phyloP scores from a whole-genome alignment of 2,888 invertebrate genomes.

The Lepeophtheirus nordmannii region DNA sequence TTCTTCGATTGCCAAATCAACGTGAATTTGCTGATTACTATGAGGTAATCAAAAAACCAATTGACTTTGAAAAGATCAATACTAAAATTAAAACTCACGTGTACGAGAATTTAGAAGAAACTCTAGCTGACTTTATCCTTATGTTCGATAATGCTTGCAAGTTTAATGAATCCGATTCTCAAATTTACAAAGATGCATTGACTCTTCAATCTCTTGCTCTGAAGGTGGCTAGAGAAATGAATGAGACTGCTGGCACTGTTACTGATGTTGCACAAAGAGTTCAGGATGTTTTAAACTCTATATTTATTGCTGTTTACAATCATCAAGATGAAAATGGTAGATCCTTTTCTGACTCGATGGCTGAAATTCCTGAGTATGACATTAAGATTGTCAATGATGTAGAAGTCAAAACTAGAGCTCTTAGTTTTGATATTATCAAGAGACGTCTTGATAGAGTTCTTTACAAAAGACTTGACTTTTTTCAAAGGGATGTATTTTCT shows the following conservation, averaged over 20 bases:
- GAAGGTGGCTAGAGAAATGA: slow-evolving; percentile 70
- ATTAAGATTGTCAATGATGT: not conserved
- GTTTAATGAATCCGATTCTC: slow-evolving; percentile 92
- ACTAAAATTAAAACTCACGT: slow-evolving; percentile 58
- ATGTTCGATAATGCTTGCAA: slow-evolving; percentile 96
- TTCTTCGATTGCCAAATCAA: slow-evolving; percentile 65
- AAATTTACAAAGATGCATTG: slow-evolving; percentile 63
- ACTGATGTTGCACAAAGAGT: slow-evolving; percentile 78
- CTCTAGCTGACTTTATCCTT: slow-evolving; percentile 70
- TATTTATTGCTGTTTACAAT: slow-evolving; percentile 86
- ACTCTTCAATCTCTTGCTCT: slow-evolving; percentile 63
- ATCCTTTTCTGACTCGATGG: slow-evolving; percentile 88
- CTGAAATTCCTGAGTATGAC: slow-evolving; percentile 77
- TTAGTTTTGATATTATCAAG: slow-evolving; percentile 83
- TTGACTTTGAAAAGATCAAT: slow-evolving; percentile 86
- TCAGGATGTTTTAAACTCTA: slow-evolving; percentile 70
- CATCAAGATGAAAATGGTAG: slow-evolving; percentile 92
- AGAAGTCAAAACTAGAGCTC: slow-evolving; percentile 59
- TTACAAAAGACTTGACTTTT: slow-evolving; percentile 79
- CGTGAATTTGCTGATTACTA: slow-evolving; percentile 92
- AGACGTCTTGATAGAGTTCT: slow-evolving; percentile 75
- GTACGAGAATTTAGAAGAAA: slow-evolving; percentile 68
- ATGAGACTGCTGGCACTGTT: slow-evolving; percentile 56
- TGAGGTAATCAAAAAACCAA: slow-evolving; percentile 86
- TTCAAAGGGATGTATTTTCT: slow-evolving; percentile 90